Evolutionary conservation across 2,888 invertebrate genomes (phyloP).

Genomic region (Xiphydria camelus): DNA sequence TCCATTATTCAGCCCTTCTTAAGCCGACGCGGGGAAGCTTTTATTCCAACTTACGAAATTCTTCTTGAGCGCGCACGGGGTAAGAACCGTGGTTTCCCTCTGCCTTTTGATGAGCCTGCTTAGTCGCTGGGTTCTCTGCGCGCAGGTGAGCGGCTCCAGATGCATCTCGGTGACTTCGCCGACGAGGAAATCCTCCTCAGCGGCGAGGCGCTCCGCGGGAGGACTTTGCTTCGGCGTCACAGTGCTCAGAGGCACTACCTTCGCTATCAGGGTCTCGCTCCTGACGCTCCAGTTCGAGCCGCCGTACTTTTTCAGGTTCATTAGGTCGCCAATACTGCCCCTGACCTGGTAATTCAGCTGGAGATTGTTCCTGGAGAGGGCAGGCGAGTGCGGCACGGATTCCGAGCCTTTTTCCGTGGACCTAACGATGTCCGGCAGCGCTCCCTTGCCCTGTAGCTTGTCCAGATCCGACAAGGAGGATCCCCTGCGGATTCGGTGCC

Average conservation of each 20-base stretch:
- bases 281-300: constrained; percentile 72
- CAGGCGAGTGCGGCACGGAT: constrained; percentile 62
- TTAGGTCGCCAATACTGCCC: constrained; percentile 77
- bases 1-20: neutral
- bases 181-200: constrained; percentile 24
- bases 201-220: constrained; percentile 45
- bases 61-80: constrained; percentile 22
- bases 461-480: constrained; percentile 76
- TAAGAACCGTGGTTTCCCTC: constrained; percentile 59
- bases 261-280: constrained; percentile 73
- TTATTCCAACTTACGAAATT: constrained; percentile 24
- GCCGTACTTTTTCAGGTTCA: constrained; percentile 75
- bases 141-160: constrained; percentile 64
- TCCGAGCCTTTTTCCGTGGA: constrained; percentile 58
- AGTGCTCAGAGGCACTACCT: constrained; percentile 74
- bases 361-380: constrained; percentile 59
- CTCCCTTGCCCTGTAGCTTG: constrained; percentile 58
- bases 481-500: constrained; percentile 66
- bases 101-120: constrained; percentile 71
- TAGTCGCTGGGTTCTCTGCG: constrained; percentile 70
- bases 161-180: constrained; percentile 24
- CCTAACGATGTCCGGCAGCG: constrained; percentile 59
- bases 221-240: constrained; percentile 65
- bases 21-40: neutral
- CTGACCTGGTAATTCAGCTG: constrained; percentile 42